Conservation (phyloP, 2,888 invertebrate species). For the Agonopterix heracliana region DNA sequence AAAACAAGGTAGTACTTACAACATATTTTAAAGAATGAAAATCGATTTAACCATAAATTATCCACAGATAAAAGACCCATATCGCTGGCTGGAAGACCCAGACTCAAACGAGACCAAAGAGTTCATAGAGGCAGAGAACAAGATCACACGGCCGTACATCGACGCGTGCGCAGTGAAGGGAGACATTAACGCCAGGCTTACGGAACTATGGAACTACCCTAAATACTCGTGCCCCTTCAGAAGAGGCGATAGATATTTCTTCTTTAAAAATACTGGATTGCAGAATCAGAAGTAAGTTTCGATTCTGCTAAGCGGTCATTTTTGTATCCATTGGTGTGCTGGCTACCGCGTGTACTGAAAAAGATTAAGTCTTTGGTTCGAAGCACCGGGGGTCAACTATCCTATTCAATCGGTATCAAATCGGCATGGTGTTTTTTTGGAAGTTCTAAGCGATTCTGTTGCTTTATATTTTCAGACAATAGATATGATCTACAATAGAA, state of each 20-base stretch:
- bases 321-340: no score
- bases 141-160: slow-evolving; percentile 89
- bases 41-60: no score
- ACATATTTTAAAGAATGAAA: no score
- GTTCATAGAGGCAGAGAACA: slow-evolving; percentile 94
- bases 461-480: no score
- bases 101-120: slow-evolving; percentile 92
- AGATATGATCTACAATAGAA: no score
- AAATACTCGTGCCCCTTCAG: slow-evolving; percentile 92
- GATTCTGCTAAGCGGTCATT: not conserved
- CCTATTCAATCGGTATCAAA: no score
- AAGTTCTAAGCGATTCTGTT: no score
- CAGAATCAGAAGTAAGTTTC: slow-evolving; percentile 93
- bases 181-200: slow-evolving; percentile 86
- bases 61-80: slow-evolving; percentile 87
- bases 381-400: no score
- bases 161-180: slow-evolving; percentile 84
- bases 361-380: no score
- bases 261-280: slow-evolving; percentile 93
- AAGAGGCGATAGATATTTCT: slow-evolving; percentile 91
- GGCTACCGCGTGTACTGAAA: no score
- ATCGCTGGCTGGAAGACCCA: slow-evolving; percentile 98
- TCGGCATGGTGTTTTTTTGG: no score
- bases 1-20: no score
- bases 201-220: slow-evolving; percentile 96